Base-by-base conservation (phyloP, 64 coral and sea anemone genomes). In the Hydrozoanthus tunicans region DNA sequence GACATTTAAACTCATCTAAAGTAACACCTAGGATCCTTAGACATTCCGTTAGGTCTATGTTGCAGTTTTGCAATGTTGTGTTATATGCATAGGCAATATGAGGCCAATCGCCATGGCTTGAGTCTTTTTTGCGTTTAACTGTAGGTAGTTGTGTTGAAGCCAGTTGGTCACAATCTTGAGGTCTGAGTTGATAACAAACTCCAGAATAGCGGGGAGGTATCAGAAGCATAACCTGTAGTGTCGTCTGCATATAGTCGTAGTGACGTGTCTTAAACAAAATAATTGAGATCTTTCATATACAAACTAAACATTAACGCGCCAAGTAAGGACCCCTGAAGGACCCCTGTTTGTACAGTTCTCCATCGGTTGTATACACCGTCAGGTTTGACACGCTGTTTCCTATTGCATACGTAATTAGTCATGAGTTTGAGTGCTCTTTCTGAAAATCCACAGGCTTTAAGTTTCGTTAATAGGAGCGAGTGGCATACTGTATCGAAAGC, bases 181-280 rank as follows among this genome's bases (percentile, higher is more conserved):
- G 20, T 82, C 90, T 83, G 53, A 56, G 65, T 92, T 82, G 79
- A 82, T 92, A 12, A 59, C 57, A 59, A 56, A 82, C 43, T 92
- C 64, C 56, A 92, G 53, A 54, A 76, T 27, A 74, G 43, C 64
- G 7, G 79, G 25, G 79, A 92, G 3, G 90, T 54, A 75, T 83
- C 70, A 51, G 78, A 71, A 55, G 62, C 56, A 77, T 92, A 92
- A 59, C n/a, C 52, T 32, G 79, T 83, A 32, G 90, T 92, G 67
- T 92, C 66, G 25, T 92, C 90, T 27, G 90, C 90, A 27, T 92
- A 92, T 68, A 91, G 56, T 71, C 64, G 77, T 4, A 91, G 43
- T 43, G 90, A 81, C 10, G 90, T 84, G 32, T 43, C 32, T 43
- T 43, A 0, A 43, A 43, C 32, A 43, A 43, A 43, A 43, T 1